Percentiles rank a stretch among this genome's conserved stretches.
Conservation (phyloP, 2,888 invertebrate species). For the Entomobrya multifasciata region DNA sequence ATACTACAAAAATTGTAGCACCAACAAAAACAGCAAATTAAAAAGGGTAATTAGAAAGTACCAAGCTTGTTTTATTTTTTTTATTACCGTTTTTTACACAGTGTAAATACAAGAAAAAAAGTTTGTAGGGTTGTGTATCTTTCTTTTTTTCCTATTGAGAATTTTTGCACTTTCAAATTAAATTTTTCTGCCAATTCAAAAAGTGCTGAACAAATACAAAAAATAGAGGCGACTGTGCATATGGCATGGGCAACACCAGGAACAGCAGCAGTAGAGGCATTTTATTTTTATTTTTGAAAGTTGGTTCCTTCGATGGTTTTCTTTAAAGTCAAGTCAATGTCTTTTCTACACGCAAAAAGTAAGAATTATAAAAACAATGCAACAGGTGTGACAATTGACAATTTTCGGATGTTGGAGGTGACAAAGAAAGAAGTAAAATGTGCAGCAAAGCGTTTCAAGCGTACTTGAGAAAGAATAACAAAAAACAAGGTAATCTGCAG, state of each 20-base stretch:
- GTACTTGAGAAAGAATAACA: not conserved
- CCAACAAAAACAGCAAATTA: constrained; percentile 30
- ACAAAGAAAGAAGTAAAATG: constrained; percentile 11
- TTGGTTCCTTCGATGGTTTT: not conserved
- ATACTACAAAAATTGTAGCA: constrained; percentile 14
- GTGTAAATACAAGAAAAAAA: not conserved
- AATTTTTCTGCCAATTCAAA: not conserved
- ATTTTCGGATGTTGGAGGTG: constrained; percentile 36
- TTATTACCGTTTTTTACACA: constrained; percentile 1
- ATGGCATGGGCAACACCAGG: constrained; percentile 6
- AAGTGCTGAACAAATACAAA: constrained; percentile 28
- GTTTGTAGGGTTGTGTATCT: no score
- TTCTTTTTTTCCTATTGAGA: not conserved
- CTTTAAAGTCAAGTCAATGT: constrained; percentile 17
- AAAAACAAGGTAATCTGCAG: no score
- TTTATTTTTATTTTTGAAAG: constrained; percentile 20
- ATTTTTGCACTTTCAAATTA: constrained; percentile 32
- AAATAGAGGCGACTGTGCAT: constrained; percentile 5
- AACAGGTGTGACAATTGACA: constrained; percentile 36
- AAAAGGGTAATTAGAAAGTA: constrained; percentile 38
- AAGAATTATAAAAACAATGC: no score
- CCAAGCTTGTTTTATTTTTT: constrained; percentile 35
- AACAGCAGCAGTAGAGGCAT: no score
- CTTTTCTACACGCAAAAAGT: constrained; percentile 24
- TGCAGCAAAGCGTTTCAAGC: constrained; percentile 29